A percentile compares a stretch with the other conserved stretches of the same genome.
These are phyloP conservation scores for Hydrocynus forskahlii DNA, from an alignment of 2,797 vertebrate genomes.

Conservation along the genomic window DNA sequence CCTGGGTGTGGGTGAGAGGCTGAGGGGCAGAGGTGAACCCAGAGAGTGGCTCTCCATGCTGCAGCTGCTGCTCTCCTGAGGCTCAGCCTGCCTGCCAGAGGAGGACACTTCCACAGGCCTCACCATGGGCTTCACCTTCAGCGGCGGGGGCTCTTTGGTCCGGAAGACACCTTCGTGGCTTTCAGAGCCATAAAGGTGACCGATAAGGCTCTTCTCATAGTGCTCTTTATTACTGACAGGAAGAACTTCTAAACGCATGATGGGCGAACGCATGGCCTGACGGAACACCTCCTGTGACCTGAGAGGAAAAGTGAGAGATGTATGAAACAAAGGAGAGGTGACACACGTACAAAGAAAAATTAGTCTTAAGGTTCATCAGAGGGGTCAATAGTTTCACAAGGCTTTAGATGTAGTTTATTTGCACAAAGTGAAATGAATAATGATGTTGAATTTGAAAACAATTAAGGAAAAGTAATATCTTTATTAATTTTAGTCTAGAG, in stretches of 20 bases:
- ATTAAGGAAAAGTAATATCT: slow-evolving; percentile 52
- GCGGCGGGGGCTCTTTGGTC: slow-evolving; percentile 79
- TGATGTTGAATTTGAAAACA: slow-evolving; percentile 55
- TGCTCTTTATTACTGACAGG: slow-evolving; percentile 83
- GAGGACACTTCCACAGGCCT: slow-evolving; percentile 64
- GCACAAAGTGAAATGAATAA: slow-evolving; percentile 50
- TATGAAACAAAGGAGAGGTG: background rate
- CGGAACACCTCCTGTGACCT: slow-evolving; percentile 92
- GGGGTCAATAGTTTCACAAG: slow-evolving; percentile 30
- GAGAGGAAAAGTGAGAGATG: slow-evolving; percentile 6
- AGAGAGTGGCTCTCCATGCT: slow-evolving; percentile 52
- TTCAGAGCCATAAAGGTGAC: slow-evolving; percentile 77
- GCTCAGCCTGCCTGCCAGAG: slow-evolving; percentile 53
- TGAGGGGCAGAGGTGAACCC: slow-evolving; percentile 43
- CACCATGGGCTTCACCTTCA: slow-evolving; percentile 79
- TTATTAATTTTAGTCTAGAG: slow-evolving; percentile 51
- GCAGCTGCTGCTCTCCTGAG: slow-evolving; percentile 53
- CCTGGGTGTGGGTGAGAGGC: slow-evolving; percentile 57
- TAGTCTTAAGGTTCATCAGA: slow-evolving; percentile 2
- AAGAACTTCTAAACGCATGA: slow-evolving; percentile 85
- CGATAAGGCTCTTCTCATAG: slow-evolving; percentile 89
- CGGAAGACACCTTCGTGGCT: slow-evolving; percentile 72
- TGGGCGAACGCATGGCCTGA: slow-evolving; percentile 87
- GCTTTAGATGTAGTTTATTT: slow-evolving; percentile 34
- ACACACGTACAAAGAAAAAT: background rate